Conservation (phyloP, 2,113 vertebrate genomes). For the Platanista minor region DNA sequence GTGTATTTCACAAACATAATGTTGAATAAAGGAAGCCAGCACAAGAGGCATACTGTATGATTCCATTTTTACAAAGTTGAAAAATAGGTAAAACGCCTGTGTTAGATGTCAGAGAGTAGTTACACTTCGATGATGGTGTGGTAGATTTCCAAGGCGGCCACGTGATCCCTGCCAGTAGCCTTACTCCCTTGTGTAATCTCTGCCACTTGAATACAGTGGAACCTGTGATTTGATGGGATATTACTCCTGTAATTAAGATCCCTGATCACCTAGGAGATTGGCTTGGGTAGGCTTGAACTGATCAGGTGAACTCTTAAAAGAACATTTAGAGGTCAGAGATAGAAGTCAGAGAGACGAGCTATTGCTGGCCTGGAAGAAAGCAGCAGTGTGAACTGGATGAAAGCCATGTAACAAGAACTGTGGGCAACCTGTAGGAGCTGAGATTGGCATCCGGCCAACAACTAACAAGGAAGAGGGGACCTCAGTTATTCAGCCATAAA, state of each 20-base stretch:
- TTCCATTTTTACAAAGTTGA: not conserved
- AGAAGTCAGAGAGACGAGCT: not conserved
- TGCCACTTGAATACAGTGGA: not conserved
- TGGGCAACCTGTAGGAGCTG: not conserved
- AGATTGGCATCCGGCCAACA: not conserved
- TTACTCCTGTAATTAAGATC: not conserved
- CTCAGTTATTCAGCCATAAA: not conserved
- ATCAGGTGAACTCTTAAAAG: not conserved
- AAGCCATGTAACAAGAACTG: not conserved
- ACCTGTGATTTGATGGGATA: not conserved
- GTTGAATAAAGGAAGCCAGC: not conserved
- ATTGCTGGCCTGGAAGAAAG: not conserved
- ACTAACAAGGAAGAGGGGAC: not conserved
- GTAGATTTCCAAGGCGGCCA: not conserved
- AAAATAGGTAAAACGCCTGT: not conserved
- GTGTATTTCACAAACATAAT: not conserved
- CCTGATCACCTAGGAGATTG: not conserved
- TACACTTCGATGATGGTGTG: not conserved
- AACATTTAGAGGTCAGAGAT: not conserved
- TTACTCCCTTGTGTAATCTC: not conserved
- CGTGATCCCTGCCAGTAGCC: not conserved
- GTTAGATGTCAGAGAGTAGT: not conserved
- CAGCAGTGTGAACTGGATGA: not conserved
- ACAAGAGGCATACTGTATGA: not conserved
- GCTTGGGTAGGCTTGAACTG: not conserved